These are phyloP conservation scores for Chaetops frenatus DNA, from an alignment of 2,113 vertebrate genomes.

Conservation along the genomic window DNA sequence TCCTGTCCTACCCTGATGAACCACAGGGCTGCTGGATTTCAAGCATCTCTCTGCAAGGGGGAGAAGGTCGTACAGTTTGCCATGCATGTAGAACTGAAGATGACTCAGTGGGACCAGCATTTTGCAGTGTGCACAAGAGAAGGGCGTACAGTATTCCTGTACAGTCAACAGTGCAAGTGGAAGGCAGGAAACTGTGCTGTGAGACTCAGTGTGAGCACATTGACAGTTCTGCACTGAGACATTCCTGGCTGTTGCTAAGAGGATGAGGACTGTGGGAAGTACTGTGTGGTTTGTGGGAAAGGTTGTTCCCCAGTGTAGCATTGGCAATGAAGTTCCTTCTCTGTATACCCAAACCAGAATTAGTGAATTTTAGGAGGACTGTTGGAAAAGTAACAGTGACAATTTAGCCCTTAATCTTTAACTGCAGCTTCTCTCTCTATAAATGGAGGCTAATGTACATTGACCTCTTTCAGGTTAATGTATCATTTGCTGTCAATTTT, in stretches of 20 bases:
- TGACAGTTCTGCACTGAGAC: neutral
- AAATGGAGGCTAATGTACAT: neutral
- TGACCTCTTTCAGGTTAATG: neutral
- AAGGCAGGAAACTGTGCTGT: neutral
- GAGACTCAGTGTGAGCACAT: neutral
- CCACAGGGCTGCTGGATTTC: neutral
- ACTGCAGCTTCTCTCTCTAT: neutral
- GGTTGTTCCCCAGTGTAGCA: neutral
- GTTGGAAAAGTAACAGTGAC: neutral
- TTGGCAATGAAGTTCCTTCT: neutral
- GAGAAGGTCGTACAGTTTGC: neutral
- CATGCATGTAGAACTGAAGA: neutral
- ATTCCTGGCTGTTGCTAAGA: neutral
- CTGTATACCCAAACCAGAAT: neutral
- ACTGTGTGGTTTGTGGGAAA: neutral
- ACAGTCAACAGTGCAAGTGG: neutral
- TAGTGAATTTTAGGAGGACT: neutral
- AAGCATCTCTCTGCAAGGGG: accelerated
- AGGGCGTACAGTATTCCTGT: neutral
- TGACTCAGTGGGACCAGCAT: neutral
- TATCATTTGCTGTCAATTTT: neutral
- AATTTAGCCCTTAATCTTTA: neutral
- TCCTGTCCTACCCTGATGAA: neutral
- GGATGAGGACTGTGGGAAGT: neutral
- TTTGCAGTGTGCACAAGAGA: neutral